A percentile compares a stretch with the other conserved stretches of the same genome.
phyloP scores from a whole-genome alignment of 2,113 vertebrate species.

The Triplophysa dalaica region DNA sequence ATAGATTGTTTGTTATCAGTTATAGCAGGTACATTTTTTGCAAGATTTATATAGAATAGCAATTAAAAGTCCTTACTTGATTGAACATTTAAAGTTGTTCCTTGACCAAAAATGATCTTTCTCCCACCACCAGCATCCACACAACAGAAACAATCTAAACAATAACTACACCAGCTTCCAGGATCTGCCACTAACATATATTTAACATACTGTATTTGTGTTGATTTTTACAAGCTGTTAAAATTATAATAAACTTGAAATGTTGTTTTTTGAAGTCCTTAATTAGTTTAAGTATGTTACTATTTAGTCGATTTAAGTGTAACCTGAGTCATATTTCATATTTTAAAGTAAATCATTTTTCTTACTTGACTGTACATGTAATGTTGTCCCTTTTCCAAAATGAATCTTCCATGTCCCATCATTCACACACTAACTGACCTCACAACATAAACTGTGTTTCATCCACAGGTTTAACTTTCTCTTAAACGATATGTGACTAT shows the following conservation, averaged over 20 bases:
- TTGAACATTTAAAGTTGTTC: conserved; percentile 37
- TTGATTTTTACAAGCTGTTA: too few species aligned
- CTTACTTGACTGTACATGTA: conserved; percentile 34
- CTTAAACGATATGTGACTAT: neutral
- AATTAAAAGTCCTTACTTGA: conserved; percentile 35
- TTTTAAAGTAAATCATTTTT: too few species aligned
- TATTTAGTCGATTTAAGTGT: too few species aligned
- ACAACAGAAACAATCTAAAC: conserved; percentile 1
- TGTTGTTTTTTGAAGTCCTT: too few species aligned
- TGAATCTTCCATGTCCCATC: conserved; percentile 33
- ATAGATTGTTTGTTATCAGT: neutral
- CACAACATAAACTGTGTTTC: conserved; percentile 13
- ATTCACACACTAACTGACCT: conserved; percentile 54
- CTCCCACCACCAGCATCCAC: neutral
- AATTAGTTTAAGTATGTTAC: neutral
- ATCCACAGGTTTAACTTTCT: too few species aligned
- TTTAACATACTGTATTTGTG: neutral
- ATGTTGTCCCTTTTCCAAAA: conserved; percentile 49
- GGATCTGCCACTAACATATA: neutral
- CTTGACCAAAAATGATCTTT: conserved; percentile 46
- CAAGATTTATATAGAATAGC: neutral
- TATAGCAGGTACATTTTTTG: neutral
- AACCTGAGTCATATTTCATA: too few species aligned
- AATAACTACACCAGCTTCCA: neutral
- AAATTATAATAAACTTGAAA: too few species aligned